Base-by-base conservation (phyloP, 2,888 invertebrate genomes). In the Amblyjoppa proteus region DNA sequence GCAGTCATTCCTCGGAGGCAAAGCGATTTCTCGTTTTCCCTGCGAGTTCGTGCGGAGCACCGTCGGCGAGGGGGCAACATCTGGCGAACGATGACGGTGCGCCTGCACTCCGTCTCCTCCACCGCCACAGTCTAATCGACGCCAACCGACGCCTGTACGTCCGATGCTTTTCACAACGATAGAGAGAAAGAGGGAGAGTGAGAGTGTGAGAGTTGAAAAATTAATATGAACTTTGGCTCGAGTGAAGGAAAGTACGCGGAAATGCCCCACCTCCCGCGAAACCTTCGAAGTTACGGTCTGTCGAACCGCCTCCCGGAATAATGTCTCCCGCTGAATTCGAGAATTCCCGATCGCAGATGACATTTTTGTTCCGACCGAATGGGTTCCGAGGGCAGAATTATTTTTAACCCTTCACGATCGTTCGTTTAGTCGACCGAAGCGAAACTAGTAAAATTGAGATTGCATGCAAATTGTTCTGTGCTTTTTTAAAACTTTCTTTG, bases 161-260 rank as follows among this genome's bases (percentile, higher is more conserved):
- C 77, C 86, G 66, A 66, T 41, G 77, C 69, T 69, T 81, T 82
- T 83, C 77, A 77, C 78, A 51, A 45, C 16, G 16, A 45, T 45
- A 4, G 45, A 45, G 11, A 45, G 61, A 80, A 69, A 64, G 74
- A 25, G 45, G 45, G 13, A 45, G 3, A 13, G 53, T n/a, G 58
- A 45, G 28, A 76, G 56, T 38, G 53, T 56, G 61, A 70, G 71
- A 71, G 77, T 82, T 83, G 83, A 83, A 83, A 86, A 83, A 86
- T 85, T 85, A 85, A 85, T 85, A 85, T 85, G 77, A 85, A 85
- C 85, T 85, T 85, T 85, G 66, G 51, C 61, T 51, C 25, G 49
- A 34, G 51, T 25, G 73, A 68, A 53, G 73, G 64, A 71, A 53
- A 76, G 64, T 64, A 64, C 73, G 83, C 68, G 41, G 20, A 69